A percentile compares a stretch with the other conserved stretches of the same genome.
Conservation (phyloP, 1,140 invertebrate species). For the Globodera rostochiensis region DNA sequence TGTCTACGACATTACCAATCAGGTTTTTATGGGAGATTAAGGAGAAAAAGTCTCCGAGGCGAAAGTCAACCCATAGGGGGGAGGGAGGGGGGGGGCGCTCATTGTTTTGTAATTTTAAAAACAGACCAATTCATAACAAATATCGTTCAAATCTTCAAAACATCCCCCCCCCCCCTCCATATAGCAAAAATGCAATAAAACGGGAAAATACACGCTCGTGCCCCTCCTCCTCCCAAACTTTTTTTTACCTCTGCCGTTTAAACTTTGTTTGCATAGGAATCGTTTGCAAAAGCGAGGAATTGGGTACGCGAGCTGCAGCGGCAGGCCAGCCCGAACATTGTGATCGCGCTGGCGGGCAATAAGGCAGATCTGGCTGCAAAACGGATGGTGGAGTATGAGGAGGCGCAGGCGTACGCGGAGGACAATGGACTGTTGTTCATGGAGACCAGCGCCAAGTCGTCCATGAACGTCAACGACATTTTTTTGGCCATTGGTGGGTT, state of each 20-base stretch:
- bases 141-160: too few relatives aligned
- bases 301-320: slow-evolving; percentile 99
- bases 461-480: slow-evolving; percentile 99
- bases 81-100: too few relatives aligned
- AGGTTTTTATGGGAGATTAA: slow-evolving; percentile 70
- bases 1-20: slow-evolving; percentile 99
- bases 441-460: slow-evolving; percentile 99
- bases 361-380: slow-evolving; percentile 97
- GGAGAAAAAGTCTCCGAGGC: neutral
- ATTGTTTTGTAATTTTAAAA: neutral
- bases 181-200: too few relatives aligned
- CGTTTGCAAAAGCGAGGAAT: slow-evolving; percentile 95
- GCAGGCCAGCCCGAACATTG: slow-evolving; percentile 95
- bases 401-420: slow-evolving; percentile 96
- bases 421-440: slow-evolving; percentile 98
- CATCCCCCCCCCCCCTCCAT: too few relatives aligned
- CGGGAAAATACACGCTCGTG: too few relatives aligned
- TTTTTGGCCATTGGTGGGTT: slow-evolving; percentile 86
- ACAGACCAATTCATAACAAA: neutral
- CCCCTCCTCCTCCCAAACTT: too few relatives aligned
- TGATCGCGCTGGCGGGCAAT: slow-evolving; percentile 96
- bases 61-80: neutral
- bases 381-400: slow-evolving; percentile 94
- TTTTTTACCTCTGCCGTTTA: neutral
- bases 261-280: slow-evolving; percentile 75